These are phyloP conservation scores for Danionella cerebrum DNA, from an alignment of 2,113 vertebrate genomes.

Conservation along the genomic window DNA sequence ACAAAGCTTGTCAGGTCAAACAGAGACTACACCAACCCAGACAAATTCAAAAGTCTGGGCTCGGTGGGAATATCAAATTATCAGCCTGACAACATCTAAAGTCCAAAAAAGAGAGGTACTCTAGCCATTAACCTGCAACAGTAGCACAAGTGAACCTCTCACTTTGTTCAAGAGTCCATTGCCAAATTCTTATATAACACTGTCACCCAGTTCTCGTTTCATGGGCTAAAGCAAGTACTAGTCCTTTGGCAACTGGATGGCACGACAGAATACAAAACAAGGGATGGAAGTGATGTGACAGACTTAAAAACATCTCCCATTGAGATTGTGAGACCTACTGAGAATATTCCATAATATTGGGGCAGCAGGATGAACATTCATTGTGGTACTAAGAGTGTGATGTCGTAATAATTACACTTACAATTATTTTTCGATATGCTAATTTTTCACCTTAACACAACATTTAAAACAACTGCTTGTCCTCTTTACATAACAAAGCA, in stretches of 20 bases:
- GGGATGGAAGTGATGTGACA: not conserved
- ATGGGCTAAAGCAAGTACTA: slow-evolving; percentile 1
- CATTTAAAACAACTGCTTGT: too few species aligned
- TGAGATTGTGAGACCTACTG: not conserved
- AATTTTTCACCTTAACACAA: too few species aligned
- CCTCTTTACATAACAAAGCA: too few species aligned
- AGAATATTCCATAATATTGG: not conserved
- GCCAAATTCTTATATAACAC: slow-evolving; percentile 19
- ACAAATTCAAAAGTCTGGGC: not conserved
- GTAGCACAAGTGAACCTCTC: slow-evolving; percentile 5
- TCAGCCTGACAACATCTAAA: not conserved
- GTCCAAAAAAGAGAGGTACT: not conserved
- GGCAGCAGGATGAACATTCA: not conserved
- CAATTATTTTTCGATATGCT: too few species aligned
- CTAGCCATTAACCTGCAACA: slow-evolving; percentile 4
- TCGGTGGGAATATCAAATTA: not conserved
- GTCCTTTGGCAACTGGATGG: not conserved
- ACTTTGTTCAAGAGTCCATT: not conserved
- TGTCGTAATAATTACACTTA: too few species aligned
- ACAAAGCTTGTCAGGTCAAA: not conserved
- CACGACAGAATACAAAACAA: slow-evolving; percentile 18
- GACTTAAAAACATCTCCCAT: not conserved
- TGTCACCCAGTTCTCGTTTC: slow-evolving; percentile 4
- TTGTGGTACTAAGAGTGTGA: too few species aligned
- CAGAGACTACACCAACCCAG: not conserved